phyloP scores from a whole-genome alignment of 2,888 invertebrate species.

The Cyclophora albipunctata region DNA sequence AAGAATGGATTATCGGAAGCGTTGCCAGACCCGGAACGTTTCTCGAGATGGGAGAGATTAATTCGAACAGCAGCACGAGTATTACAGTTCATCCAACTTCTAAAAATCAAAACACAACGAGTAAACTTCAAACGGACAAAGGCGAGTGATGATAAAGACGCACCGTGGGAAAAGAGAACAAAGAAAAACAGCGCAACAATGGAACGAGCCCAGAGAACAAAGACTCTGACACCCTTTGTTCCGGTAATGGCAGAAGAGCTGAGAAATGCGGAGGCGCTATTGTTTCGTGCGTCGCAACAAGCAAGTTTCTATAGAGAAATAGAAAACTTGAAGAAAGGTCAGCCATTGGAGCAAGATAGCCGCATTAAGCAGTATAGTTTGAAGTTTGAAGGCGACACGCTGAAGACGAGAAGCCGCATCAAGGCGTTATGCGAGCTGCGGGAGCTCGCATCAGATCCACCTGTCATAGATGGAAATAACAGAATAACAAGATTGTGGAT shows the following conservation, averaged over 20 bases:
- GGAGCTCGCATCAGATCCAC: not conserved
- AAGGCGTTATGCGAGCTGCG: not conserved
- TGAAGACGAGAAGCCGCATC: not conserved
- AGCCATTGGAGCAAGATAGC: not conserved
- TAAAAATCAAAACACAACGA: not conserved
- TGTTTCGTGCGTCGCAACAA: not conserved
- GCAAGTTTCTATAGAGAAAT: not conserved
- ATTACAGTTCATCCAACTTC: not conserved
- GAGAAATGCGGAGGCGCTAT: not conserved
- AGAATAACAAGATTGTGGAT: not conserved
- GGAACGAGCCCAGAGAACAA: not conserved
- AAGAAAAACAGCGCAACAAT: not conserved
- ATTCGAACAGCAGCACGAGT: not conserved
- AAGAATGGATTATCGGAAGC: not conserved
- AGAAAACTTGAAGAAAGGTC: not conserved
- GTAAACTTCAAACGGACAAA: not conserved
- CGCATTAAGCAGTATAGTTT: not conserved
- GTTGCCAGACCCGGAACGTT: not conserved
- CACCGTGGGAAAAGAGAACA: not conserved
- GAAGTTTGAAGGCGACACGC: not conserved
- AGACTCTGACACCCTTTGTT: not conserved
- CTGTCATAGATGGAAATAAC: conserved; percentile 3
- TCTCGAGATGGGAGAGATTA: not conserved
- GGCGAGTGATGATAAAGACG: not conserved
- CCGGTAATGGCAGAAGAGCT: not conserved